Evolutionary conservation across 2,888 invertebrate genomes (phyloP), one percentile per base, ranked within the genome.

Genomic region (Polymixis flavicincta): DNA sequence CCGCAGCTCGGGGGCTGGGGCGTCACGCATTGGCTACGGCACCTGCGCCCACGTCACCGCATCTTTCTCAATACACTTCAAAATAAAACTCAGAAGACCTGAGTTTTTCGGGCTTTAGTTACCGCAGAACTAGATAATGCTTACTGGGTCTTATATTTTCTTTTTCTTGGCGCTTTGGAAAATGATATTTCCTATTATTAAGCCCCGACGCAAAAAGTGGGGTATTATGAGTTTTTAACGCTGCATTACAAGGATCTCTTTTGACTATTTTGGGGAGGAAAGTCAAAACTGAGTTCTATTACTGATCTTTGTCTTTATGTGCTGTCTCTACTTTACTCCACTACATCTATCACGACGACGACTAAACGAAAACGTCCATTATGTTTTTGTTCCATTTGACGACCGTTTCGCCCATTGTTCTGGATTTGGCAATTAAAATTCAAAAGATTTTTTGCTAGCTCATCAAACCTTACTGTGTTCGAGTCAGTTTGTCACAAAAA

Each of bases 1-100:
- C 32, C 54, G 52, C 76, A 78, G 82, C 77, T 77, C 76, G 76
- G 78, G 37, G 37, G 37, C 37, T 37, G 5, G 37, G 81, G 75
- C 71, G 84, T 60, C 80, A 78, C 85, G 82, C 86, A 66, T 65
- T 64, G 73, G 32, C 65, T 69, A 37, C 61, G n/a, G 54, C 72
- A 68, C 85, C 82, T 65, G 85, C 71, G 66, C 55, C 45, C 28
- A 25, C 76, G 69, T 76, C 66, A 37, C 66, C 50, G 45, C 70
- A 42, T 68, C 57, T 48, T 52, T 37, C 67, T 42, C 32, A 13
- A 57, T 13, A 54, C 42, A 66, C 22, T n/a, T 22, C 37, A 25
- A 37, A 25, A 54, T 55, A 52, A 59, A 32, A 13, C 25, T 37
- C 67, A 52, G 19, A 55, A 57, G 28, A 61, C 14, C 54, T 32